phyloP scores from a whole-genome alignment of 2,888 invertebrate genomes.

The Drosophila neutralis region DNA sequence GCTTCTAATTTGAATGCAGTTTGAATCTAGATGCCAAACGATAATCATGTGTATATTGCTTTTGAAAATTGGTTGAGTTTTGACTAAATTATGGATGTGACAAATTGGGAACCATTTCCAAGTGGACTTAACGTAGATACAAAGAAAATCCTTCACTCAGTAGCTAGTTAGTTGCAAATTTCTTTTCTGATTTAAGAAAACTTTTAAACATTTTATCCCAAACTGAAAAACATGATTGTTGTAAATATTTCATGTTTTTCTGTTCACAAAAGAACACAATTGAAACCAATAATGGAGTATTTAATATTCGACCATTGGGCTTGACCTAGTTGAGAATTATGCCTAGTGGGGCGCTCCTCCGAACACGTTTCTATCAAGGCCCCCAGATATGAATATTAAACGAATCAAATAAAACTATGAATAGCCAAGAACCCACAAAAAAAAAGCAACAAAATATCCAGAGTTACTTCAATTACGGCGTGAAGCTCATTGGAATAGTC shows the following conservation, averaged over 20 bases:
- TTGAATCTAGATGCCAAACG: neutral
- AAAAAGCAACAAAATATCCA: constrained; percentile 13
- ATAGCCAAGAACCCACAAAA: constrained; percentile 64
- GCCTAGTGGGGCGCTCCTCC: constrained; percentile 23
- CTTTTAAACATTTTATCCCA: neutral
- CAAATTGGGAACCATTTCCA: neutral
- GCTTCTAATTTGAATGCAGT: neutral
- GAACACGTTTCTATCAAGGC: constrained; percentile 55
- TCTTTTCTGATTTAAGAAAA: neutral
- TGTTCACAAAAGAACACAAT: constrained; percentile 9
- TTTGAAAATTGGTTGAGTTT: neutral
- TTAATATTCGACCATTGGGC: constrained; percentile 2
- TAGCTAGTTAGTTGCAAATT: neutral
- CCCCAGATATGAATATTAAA: constrained; percentile 50
- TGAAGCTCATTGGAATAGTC: constrained; percentile 28
- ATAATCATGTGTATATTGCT: neutral
- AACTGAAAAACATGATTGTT: neutral
- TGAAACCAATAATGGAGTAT: constrained; percentile 7
- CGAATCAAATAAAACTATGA: constrained; percentile 64
- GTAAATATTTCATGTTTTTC: neutral
- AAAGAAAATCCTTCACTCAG: neutral
- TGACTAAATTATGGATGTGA: neutral
- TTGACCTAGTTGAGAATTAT: constrained; percentile 48
- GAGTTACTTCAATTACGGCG: constrained; percentile 23
- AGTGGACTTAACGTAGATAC: neutral